Conservation (phyloP, 2,113 vertebrate species). For the Sterrhoptilus dennistouni region DNA sequence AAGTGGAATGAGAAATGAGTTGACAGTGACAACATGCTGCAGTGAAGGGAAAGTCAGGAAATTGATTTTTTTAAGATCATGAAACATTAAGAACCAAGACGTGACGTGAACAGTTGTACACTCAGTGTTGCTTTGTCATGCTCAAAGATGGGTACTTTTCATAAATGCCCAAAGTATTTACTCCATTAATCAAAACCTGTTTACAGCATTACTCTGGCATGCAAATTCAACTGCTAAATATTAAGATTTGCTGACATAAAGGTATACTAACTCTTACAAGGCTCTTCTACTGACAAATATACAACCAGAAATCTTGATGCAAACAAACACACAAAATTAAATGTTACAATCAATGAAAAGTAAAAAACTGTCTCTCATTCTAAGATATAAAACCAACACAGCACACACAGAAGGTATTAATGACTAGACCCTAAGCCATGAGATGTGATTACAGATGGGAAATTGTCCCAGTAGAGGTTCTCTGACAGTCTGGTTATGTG, state of each 20-base stretch:
- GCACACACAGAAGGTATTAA: not conserved
- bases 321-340: not conserved
- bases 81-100: constrained; percentile 8
- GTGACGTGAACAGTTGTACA: not conserved
- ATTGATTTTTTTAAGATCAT: not conserved
- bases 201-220: not conserved
- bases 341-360: not conserved
- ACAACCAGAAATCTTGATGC: not conserved
- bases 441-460: not conserved
- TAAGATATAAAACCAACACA: not conserved
- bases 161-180: not conserved
- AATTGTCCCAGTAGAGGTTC: not conserved
- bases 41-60: not conserved
- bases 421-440: not conserved
- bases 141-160: not conserved
- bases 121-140: constrained; percentile 1
- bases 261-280: not conserved
- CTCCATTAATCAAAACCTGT: not conserved
- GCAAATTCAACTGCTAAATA: not conserved
- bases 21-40: not conserved
- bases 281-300: not conserved
- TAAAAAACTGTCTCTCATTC: not conserved
- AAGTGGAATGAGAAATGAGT: not conserved
- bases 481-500: not conserved
- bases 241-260: not conserved